Evolutionary conservation across 2,113 vertebrate species (phyloP), one percentile per base, ranked within the genome.

Genomic region (Epinephelus cyanopodus): DNA sequence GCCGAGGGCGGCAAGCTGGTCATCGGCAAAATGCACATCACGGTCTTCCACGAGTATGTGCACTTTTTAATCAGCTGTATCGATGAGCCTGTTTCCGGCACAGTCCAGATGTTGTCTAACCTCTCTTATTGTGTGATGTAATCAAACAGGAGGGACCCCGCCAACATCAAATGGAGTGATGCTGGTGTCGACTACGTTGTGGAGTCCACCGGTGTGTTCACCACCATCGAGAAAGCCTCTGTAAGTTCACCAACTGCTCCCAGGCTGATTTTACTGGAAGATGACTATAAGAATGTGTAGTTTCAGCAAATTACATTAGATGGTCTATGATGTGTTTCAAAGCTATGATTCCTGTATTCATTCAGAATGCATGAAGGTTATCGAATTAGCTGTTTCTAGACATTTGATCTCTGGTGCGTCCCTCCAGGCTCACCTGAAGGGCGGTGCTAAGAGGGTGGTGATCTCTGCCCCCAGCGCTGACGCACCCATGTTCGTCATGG

Each of bases 401-500:
- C 67, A 42, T 52, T 45, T 67, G 12, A 74, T 64, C 23, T 60
- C 48, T 52, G 1, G 17, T 8, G 17, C 42, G 18, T 37, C 6
- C 47, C 48, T 19, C 10, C 70, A 99, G 97, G 93, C 96, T 94
- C 98, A 99, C 88, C 78, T 98, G 95, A 97, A 97, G 88, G 98
- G 97, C 25, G 98, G 98, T 0, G 98, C 97, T 4, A 99, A 98
- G 89, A 95, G 96, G 72, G 98, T 99, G 25, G 92, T 99, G 85
- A 98, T 99, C 93, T 98, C 98, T 5, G 97, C 98, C 0, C 97
- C 98, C 61, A 98, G 97, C 15, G 97, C 97, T 0, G 97, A 98
- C 70, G 98, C 97, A 61, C 97, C 97, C 79, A 99, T 98, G 97
- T 98, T 98, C 0, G 98, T 99, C 74, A 97, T 99, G 96, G 98